Evolutionary conservation across 2,888 invertebrate species (phyloP).

Genomic region (Busseola fusca): DNA sequence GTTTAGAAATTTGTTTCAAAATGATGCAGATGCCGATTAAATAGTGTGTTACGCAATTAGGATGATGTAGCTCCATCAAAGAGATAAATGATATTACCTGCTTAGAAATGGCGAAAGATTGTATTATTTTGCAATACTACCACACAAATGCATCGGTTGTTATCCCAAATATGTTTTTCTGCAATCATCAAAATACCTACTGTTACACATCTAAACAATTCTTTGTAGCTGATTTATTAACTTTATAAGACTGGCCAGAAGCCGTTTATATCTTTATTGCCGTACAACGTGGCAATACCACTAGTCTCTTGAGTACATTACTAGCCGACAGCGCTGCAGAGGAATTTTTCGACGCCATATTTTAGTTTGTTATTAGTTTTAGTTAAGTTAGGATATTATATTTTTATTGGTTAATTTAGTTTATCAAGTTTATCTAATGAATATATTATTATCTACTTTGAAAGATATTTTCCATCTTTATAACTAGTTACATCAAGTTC

Average conservation of each 20-base stretch:
- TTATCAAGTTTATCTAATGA: too few species aligned
- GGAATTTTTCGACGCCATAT: background rate
- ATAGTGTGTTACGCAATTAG: too few species aligned
- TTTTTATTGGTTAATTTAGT: background rate
- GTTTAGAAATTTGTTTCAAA: too few species aligned
- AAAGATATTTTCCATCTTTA: background rate
- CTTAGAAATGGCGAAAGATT: background rate
- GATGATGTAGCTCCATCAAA: conserved; percentile 3
- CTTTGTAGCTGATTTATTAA: background rate
- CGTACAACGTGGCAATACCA: too few species aligned
- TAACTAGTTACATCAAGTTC: background rate
- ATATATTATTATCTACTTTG: too few species aligned
- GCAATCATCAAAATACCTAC: background rate
- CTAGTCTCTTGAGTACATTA: too few species aligned
- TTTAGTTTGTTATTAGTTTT: background rate
- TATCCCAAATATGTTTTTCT: background rate
- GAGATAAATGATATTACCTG: background rate
- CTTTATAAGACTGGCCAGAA: too few species aligned
- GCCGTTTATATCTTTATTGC: too few species aligned
- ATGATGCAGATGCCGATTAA: too few species aligned
- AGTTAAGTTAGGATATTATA: background rate
- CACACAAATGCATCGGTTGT: background rate
- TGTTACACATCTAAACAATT: background rate
- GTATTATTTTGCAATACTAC: too few species aligned
- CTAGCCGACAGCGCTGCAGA: too few species aligned